Evolutionary conservation across 1,140 invertebrate species (phyloP).

Genomic region (Polypedilum pembai): DNA sequence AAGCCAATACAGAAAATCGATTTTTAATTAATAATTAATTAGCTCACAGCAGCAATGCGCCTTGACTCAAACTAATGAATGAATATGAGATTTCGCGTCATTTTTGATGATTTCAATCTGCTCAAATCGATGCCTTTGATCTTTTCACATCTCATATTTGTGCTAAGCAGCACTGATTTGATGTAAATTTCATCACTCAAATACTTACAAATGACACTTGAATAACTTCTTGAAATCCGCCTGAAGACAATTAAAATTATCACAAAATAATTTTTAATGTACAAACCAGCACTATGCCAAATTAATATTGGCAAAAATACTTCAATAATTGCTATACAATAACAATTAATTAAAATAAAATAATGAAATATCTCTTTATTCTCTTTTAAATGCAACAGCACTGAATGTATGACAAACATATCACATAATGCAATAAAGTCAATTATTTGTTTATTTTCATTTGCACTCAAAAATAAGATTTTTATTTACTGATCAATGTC

Average conservation of each 20-base stretch:
- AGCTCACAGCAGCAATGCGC: constrained; percentile 78
- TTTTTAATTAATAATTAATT: background rate
- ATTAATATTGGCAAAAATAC: background rate
- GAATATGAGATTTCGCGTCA: constrained; percentile 65
- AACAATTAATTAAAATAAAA: background rate
- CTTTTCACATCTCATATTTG: background rate
- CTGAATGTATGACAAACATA: background rate
- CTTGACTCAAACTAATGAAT: constrained; percentile 97
- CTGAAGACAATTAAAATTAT: background rate
- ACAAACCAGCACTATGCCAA: constrained; percentile 9
- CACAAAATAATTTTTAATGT: background rate
- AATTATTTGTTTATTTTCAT: background rate
- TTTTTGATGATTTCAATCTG: constrained; percentile 60
- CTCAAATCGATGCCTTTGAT: background rate
- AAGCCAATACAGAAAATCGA: background rate
- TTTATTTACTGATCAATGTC: no score
- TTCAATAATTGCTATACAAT: background rate
- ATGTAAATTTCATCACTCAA: background rate
- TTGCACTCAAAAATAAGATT: background rate
- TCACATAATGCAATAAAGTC: background rate
- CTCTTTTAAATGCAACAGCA: background rate
- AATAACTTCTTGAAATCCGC: background rate
- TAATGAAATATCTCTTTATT: background rate
- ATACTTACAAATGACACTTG: background rate
- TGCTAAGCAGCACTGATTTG: background rate